phyloP scores from a whole-genome alignment of 2,888 invertebrate species.

The Tethea ocularis region DNA sequence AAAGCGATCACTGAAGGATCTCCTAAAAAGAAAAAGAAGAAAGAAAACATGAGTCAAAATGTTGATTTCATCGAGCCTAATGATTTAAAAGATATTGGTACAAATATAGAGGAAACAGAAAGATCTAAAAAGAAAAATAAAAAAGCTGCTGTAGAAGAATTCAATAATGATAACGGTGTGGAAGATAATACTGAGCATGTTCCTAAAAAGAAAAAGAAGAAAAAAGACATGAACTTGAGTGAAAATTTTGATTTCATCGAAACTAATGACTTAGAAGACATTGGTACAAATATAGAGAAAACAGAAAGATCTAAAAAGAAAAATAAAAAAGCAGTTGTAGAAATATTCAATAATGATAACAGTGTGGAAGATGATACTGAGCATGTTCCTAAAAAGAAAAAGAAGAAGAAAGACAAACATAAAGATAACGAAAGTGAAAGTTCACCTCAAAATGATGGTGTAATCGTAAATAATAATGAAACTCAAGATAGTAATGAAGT shows the following conservation, averaged over 20 bases:
- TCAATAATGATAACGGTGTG: neutral
- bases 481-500: neutral
- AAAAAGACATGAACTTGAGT: slow-evolving; percentile 16
- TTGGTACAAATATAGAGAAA: slow-evolving; percentile 15
- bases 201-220: slow-evolving; percentile 36
- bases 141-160: neutral
- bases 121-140: slow-evolving; percentile 42
- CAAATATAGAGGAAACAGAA: slow-evolving; percentile 14
- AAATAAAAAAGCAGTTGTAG: slow-evolving; percentile 22
- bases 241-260: slow-evolving; percentile 8
- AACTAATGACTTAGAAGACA: slow-evolving; percentile 7
- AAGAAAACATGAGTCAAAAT: slow-evolving; percentile 16
- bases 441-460: neutral
- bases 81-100: slow-evolving; percentile 13
- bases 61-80: neutral
- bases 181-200: slow-evolving; percentile 17
- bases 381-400: slow-evolving; percentile 36
- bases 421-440: neutral
- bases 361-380: slow-evolving; percentile 13
- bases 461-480: neutral
- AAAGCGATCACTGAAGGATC: slow-evolving; percentile 6
- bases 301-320: slow-evolving; percentile 36
- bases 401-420: slow-evolving; percentile 26
- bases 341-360: neutral
- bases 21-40: slow-evolving; percentile 28